Percentiles rank a stretch among this genome's conserved stretches.
phyloP scores from a whole-genome alignment of 2,797 vertebrate species.

The Anniella stebbinsi region DNA sequence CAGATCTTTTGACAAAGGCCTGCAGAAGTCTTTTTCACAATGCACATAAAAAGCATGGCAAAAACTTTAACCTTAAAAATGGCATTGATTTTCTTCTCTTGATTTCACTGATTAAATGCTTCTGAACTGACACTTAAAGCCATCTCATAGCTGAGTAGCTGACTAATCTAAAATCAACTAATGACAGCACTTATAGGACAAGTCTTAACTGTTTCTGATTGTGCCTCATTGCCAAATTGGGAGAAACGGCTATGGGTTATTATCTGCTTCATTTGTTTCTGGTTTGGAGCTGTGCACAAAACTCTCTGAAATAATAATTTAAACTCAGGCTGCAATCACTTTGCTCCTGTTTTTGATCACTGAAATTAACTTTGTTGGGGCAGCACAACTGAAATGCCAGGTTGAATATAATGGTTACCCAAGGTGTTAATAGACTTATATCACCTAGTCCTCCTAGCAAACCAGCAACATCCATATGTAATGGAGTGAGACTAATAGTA shows the following conservation, averaged over 20 bases:
- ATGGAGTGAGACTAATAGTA: constrained; percentile 22
- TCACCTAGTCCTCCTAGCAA: constrained; percentile 15
- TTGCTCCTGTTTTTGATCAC: constrained; percentile 53
- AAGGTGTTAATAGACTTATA: neutral
- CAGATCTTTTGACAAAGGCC: constrained; percentile 29
- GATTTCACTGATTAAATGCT: constrained; percentile 69
- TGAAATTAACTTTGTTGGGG: constrained; percentile 57
- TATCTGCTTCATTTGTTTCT: constrained; percentile 68
- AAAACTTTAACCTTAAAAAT: constrained; percentile 43
- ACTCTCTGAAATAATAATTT: constrained; percentile 46
- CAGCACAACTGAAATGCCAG: constrained; percentile 38
- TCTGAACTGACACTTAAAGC: constrained; percentile 61
- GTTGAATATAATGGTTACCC: constrained; percentile 1
- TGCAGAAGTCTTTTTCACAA: constrained; percentile 39
- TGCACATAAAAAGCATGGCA: constrained; percentile 39
- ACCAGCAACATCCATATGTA: constrained; percentile 6
- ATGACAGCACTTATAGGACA: constrained; percentile 50
- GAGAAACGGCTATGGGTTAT: constrained; percentile 57
- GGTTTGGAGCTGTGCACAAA: constrained; percentile 53
- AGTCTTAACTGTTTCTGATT: constrained; percentile 63
- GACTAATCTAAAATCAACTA: constrained; percentile 70
- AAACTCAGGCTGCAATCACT: constrained; percentile 45
- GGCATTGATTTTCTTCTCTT: constrained; percentile 57
- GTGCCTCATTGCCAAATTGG: constrained; percentile 54
- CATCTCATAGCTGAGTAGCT: constrained; percentile 56